These are phyloP conservation scores for Falco berigora DNA, from an alignment of 2,797 vertebrate genomes.

Conservation along the genomic window DNA sequence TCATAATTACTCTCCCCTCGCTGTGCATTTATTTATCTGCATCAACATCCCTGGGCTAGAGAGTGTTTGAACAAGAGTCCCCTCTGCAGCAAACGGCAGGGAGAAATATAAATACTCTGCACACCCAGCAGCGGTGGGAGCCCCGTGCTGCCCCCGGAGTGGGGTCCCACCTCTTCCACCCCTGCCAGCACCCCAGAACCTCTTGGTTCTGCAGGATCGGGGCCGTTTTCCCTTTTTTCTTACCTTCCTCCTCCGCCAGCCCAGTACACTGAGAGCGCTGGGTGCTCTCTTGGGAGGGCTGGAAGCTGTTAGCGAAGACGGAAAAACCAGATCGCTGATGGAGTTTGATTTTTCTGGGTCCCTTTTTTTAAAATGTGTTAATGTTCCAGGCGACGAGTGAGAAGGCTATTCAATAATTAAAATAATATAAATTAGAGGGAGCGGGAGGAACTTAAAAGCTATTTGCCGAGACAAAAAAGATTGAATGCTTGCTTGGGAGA, in stretches of 20 bases:
- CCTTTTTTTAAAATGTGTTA: slow-evolving; percentile 10
- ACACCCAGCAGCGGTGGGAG: background rate
- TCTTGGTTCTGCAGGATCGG: background rate
- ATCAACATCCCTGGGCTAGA: background rate
- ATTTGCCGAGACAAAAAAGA: slow-evolving; percentile 61
- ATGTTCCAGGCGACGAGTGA: slow-evolving; percentile 52
- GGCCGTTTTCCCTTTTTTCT: background rate
- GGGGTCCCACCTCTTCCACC: background rate
- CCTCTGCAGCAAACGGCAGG: background rate
- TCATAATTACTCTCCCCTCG: background rate
- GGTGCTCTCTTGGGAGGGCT: slow-evolving; percentile 46
- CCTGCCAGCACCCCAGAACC: background rate
- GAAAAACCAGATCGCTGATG: slow-evolving; percentile 34
- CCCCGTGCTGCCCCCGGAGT: accelerated
- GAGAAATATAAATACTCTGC: background rate
- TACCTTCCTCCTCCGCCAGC: background rate
- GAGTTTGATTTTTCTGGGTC: slow-evolving; percentile 59
- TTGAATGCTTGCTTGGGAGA: slow-evolving; percentile 25
- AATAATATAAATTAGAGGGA: slow-evolving; percentile 65
- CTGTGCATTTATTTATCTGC: background rate
- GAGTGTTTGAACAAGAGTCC: background rate
- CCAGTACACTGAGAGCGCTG: background rate
- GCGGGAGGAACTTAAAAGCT: slow-evolving; percentile 66
- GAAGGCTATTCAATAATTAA: slow-evolving; percentile 73
- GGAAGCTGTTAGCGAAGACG: slow-evolving; percentile 45